Evolutionary conservation across 2,797 vertebrate species (phyloP), one percentile per base, ranked within the genome.

Genomic region (Menidia menidia): DNA sequence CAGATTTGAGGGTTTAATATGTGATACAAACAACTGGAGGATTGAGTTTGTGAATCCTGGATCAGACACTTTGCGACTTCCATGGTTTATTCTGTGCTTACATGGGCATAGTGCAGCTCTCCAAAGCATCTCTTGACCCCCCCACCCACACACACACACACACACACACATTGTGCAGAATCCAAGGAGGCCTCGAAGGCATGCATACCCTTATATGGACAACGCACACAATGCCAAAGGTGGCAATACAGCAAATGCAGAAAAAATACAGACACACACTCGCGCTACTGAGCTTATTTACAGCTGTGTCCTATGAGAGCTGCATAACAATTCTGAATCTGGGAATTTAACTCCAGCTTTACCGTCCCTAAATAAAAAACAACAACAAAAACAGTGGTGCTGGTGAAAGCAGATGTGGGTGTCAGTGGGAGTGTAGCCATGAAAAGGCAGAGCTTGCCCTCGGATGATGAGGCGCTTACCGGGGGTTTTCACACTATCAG

Each of bases 181-280:
- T 77, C 84, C 83, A 81, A 75, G 66, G 79, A 91, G 82, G 68
- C 81, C 84, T 71, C 68, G 78, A 78, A 90, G 85, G 78, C 81
- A 60, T 52, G 58, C 14, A 72, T 78, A 66, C 68, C 93, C 93
- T 92, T 94, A 92, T 93, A 94, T 87, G 93, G 93, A 64, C 30
- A 90, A 84, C 78, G 89, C 84, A 83, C 73, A 73, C 79, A 52
- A 52, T 25, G 72, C 75, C 70, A 48, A 58, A 73, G 83, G 88
- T 91, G 86, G 90, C 88, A 90, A 81, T 75, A 64, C 73, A 76
- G 69, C 73, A 30, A 72, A 68, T 73, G 60, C 31, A 32, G 52
- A 67, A 71, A 43, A 18, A 30, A n/a, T 71, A 51, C 4, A 45
- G 3, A 16, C 15, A 15, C 44, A 47, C 4, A 4, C 7, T 16